phyloP scores from a whole-genome alignment of 1,140 invertebrate genomes.

The Elymnias hypermnestra region DNA sequence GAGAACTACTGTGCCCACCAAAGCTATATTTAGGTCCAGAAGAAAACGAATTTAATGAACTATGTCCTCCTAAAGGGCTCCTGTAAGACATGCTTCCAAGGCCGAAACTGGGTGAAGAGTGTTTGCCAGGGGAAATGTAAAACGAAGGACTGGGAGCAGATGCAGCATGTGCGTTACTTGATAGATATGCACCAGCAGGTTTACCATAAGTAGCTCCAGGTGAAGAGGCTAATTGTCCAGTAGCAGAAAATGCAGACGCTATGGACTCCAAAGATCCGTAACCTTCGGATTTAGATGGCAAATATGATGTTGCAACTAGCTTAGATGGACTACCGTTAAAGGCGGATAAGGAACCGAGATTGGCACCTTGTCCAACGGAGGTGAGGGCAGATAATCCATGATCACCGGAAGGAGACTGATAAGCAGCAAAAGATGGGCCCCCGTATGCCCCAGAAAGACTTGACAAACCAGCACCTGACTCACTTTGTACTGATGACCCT shows the following conservation, averaged over 20 bases:
- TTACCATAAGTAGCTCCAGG: constrained; percentile 42
- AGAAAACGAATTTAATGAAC: constrained; percentile 43
- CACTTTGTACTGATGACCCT: constrained; percentile 49
- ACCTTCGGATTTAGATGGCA: constrained; percentile 46
- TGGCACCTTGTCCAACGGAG: constrained; percentile 40
- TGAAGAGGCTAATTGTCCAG: constrained; percentile 44
- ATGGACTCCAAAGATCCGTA: constrained; percentile 47
- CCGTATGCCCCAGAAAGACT: constrained; percentile 39
- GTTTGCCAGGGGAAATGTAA: constrained; percentile 44
- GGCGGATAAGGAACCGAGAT: constrained; percentile 39
- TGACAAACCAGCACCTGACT: constrained; percentile 40
- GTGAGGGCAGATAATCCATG: constrained; percentile 35
- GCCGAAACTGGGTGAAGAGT: constrained; percentile 40
- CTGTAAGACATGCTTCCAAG: constrained; percentile 45
- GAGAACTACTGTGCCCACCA: constrained; percentile 43
- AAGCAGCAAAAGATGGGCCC: constrained; percentile 46
- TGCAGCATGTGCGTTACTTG: constrained; percentile 38
- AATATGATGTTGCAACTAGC: constrained; percentile 39
- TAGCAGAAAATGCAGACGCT: constrained; percentile 44
- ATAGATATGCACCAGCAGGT: constrained; percentile 39
- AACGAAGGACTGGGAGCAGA: constrained; percentile 50
- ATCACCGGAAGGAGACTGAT: constrained; percentile 29
- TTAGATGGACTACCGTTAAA: constrained; percentile 45
- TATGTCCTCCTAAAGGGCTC: constrained; percentile 36
- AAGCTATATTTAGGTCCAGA: constrained; percentile 60